Conservation (phyloP, 2,113 vertebrate species). For the Poicephalus gulielmi region DNA sequence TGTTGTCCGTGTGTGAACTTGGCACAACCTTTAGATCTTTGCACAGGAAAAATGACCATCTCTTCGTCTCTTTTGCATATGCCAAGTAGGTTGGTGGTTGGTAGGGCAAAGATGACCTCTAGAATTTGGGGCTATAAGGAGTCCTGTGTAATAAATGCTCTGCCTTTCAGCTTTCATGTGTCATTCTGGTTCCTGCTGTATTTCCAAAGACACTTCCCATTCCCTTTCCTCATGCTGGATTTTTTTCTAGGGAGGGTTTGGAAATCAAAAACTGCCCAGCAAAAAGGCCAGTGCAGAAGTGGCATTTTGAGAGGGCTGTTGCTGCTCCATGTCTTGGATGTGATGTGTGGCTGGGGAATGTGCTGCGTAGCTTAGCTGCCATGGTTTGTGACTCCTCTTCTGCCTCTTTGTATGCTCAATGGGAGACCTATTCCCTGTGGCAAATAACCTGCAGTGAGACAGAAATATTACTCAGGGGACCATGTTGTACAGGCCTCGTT, state of each 20-base stretch:
- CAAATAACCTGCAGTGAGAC: background rate
- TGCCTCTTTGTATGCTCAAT: background rate
- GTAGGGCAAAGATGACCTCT: background rate
- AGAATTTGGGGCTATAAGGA: background rate
- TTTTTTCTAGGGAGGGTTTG: background rate
- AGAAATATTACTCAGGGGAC: background rate
- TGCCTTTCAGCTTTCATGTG: background rate
- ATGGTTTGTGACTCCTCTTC: background rate
- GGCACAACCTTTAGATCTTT: background rate
- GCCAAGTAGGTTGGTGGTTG: background rate
- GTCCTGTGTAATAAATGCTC: background rate
- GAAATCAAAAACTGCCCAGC: background rate
- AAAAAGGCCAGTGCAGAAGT: background rate
- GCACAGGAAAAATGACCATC: background rate
- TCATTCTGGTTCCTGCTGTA: background rate
- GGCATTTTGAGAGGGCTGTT: background rate
- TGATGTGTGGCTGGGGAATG: background rate
- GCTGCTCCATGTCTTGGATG: accelerated
- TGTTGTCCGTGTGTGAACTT: background rate
- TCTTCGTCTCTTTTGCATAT: background rate
- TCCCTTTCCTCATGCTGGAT: background rate
- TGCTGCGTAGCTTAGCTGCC: background rate
- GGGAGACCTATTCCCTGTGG: background rate
- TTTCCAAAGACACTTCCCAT: background rate
- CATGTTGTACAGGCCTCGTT: background rate